phyloP scores from a whole-genome alignment of 53 echinoderm and acorn worm genomes.

The Paracentrotus lividus region DNA sequence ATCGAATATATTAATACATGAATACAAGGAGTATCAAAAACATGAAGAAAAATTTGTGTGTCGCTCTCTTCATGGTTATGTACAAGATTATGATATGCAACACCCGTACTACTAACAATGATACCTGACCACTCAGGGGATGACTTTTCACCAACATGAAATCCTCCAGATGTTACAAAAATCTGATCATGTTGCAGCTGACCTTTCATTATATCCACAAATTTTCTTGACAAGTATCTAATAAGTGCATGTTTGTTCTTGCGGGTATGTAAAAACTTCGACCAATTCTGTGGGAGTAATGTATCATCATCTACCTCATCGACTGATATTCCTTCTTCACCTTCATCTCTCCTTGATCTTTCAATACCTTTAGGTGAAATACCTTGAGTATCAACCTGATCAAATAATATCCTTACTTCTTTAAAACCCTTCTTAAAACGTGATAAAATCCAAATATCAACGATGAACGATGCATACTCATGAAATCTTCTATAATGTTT shows the following conservation, averaged over 20 bases:
- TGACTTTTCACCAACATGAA: constrained; percentile 43
- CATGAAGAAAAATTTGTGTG: constrained; percentile 79
- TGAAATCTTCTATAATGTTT: constrained; percentile 6
- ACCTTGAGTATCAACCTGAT: constrained; percentile 27
- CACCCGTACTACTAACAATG: constrained; percentile 47
- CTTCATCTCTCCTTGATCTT: constrained; percentile 68
- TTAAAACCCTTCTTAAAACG: constrained; percentile 1
- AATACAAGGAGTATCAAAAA: constrained; percentile 63
- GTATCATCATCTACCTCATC: constrained; percentile 58
- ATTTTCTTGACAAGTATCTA: constrained; percentile 68
- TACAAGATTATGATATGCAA: background rate
- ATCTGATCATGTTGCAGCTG: constrained; percentile 64
- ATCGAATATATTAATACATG: constrained; percentile 66
- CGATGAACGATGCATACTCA: constrained; percentile 36
- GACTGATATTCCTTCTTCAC: constrained; percentile 1
- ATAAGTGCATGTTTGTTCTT: constrained; percentile 72
- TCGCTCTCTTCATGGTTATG: constrained; percentile 81
- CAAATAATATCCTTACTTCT: constrained; percentile 38
- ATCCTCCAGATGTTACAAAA: constrained; percentile 69
- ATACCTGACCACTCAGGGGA: constrained; percentile 42
- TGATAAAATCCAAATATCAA: background rate
- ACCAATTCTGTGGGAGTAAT: constrained; percentile 58
- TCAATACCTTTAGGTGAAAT: constrained; percentile 74
- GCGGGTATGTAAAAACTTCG: constrained; percentile 64
- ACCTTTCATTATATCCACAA: constrained; percentile 54